These are phyloP conservation scores for Cetonia aurata DNA, from an alignment of 2,888 invertebrate genomes.

Conservation along the genomic window DNA sequence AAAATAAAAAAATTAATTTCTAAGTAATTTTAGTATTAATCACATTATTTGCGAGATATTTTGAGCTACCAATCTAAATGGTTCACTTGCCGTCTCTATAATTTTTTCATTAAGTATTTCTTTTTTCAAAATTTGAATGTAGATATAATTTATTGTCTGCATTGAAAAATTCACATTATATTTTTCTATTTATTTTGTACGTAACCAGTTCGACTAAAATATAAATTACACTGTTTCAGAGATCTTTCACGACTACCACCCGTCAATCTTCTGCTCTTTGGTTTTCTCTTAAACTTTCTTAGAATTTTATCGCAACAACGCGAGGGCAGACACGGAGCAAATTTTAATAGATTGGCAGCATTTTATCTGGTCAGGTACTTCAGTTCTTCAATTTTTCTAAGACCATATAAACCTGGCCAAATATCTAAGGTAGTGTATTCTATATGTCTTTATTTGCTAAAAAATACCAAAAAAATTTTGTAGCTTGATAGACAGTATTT, in stretches of 20 bases:
- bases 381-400: slow-evolving; percentile 41
- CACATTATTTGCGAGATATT: no score
- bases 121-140: no score
- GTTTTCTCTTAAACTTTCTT: slow-evolving; percentile 39
- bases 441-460: no score
- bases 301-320: slow-evolving; percentile 29
- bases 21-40: no score
- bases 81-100: no score
- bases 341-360: slow-evolving; percentile 34
- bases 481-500: slow-evolving; percentile 43
- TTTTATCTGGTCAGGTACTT: slow-evolving; percentile 42
- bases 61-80: no score
- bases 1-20: no score
- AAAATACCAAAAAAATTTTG: background rate
- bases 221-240: slow-evolving; percentile 24
- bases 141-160: no score
- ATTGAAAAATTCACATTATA: no score
- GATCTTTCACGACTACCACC: slow-evolving; percentile 41
- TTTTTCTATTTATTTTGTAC: no score
- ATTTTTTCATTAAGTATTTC: no score
- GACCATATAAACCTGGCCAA: slow-evolving; percentile 42
- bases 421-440: slow-evolving; percentile 32
- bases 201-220: no score
- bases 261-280: slow-evolving; percentile 39
- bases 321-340: slow-evolving; percentile 2